Evolutionary conservation across 2,113 vertebrate species (phyloP), one percentile per base, ranked within the genome.

Genomic region (Pteropus alecto): DNA sequence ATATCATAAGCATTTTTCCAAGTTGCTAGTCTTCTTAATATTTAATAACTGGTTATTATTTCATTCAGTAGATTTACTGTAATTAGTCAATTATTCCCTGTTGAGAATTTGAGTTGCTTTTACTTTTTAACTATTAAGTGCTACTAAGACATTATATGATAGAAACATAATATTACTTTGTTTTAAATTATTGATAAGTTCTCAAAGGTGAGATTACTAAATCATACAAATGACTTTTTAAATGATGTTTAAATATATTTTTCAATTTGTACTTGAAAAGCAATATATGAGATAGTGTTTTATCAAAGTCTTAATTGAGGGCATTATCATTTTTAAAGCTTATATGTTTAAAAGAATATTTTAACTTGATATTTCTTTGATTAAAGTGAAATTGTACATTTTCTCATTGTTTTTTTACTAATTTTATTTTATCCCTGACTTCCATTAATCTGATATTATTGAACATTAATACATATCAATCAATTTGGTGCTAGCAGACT

Each of bases 171-270:
- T 76, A 91, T 41, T 79, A 48, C 43, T 78, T 71, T 46, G 56
- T 60, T 92, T 92, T 84, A 38, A 79, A 84, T 71, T 87, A n/a
- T 78, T 81, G 48, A 35, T 85, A 58, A 93, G 51, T 93, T 95
- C 51, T 88, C 54, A 84, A 76, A 96, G 18, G 3, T 91, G 5
- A 93, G 24, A 77, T 97, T 82, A 87, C 35, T 73, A 76, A 82
- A 15, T 94, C 70, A 33, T 60, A n/a, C 71, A 74, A 70, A 46
- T 38, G 24, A 35, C 19, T 84, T 56, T 76, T 81, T 67, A 70
- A 56, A 18, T 87, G 33, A 91, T 70, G 84, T 68, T 85, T 63
- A 71, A 82, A 58, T 87, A 19, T 48, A 76, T 90, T 48, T 93
- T 63, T 21, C 35, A 41, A 6, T 90, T 89, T 78, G 3, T 73